These are phyloP conservation scores for Mylabris sibirica DNA, from an alignment of 2,888 invertebrate genomes.

Conservation along the genomic window DNA sequence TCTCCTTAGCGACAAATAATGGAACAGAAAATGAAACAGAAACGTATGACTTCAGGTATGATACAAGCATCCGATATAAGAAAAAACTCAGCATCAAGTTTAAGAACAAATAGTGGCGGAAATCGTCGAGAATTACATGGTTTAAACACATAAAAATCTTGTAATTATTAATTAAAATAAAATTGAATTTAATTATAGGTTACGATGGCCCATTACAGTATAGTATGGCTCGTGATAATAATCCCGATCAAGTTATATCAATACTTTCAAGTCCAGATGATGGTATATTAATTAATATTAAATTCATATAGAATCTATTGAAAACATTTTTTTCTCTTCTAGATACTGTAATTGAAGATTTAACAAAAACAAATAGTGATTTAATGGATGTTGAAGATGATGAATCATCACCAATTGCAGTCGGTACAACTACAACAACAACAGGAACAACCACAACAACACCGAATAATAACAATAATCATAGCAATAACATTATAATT, in stretches of 20 bases:
- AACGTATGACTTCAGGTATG: slow-evolving; percentile 84
- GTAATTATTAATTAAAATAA: background rate
- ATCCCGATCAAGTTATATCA: slow-evolving; percentile 78
- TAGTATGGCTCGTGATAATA: slow-evolving; percentile 77
- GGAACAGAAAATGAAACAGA: slow-evolving; percentile 89
- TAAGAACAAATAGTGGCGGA: slow-evolving; percentile 74
- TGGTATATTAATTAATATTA: slow-evolving; percentile 42
- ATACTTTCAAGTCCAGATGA: slow-evolving; percentile 54
- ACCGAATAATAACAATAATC: slow-evolving; percentile 21
- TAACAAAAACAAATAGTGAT: slow-evolving; percentile 43
- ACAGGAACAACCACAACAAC: slow-evolving; percentile 48
- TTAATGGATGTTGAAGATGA: slow-evolving; percentile 66
- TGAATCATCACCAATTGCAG: slow-evolving; percentile 68
- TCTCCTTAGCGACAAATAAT: slow-evolving; percentile 76
- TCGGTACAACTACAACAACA: slow-evolving; percentile 56
- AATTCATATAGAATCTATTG: background rate
- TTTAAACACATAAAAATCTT: slow-evolving; percentile 53
- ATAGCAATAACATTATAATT: slow-evolving; percentile 56
- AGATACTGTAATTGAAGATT: slow-evolving; percentile 46
- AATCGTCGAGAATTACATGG: slow-evolving; percentile 74
- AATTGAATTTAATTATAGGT: slow-evolving; percentile 64
- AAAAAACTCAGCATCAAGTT: slow-evolving; percentile 69
- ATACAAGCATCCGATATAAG: slow-evolving; percentile 86
- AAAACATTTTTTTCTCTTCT: slow-evolving; percentile 22
- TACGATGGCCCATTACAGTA: slow-evolving; percentile 91